Base-by-base conservation (phyloP, 2,113 vertebrate species). In the Anser cygnoides region DNA sequence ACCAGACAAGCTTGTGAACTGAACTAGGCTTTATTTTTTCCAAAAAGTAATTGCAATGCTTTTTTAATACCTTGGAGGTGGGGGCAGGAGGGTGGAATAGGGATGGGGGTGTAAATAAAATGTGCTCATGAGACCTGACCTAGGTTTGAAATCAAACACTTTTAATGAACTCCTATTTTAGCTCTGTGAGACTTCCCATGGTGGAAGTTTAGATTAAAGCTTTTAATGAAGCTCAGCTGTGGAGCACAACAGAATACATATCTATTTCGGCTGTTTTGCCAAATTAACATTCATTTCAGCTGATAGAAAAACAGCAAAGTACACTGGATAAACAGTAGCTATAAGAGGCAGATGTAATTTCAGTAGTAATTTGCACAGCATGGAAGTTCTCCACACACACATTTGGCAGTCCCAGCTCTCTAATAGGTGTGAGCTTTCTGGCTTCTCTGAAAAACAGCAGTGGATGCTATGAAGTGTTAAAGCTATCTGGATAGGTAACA, bases 291-390 rank as follows among this genome's bases (percentile, higher is more conserved):
- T 76, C 8, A 86, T 66, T 80, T 90, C 33, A 83, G 17, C 54
- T 88, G 35, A 84, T 11, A 77, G 49, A 58, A 90, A 87, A 83
- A 1, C 35, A 86, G 29, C 10, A 31, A 85, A 88, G 29, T 79
- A 82, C 35, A 46, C 7, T 57, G 33, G 29, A 80, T 72, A 79
- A 94, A 66, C 49, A 68, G 62, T 15, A 90, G 58, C 35, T 88
- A 0, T 57, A 79, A 77, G 59, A 92, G 10, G 35, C 22, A 0
- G 0, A 52, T 43, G 68, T 35, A 77, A 90, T 70, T 93, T 91
- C 66, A 75, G 35, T 31, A 77, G 20, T 90, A 92, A 90, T 93
- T 93, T 88, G 29, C 83, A 49, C 83, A 92, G 67, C 75, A 50
- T 75, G 62, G n/a, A 85, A 63, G 39, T 49, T 85, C 31, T 15